phyloP scores from a whole-genome alignment of 1,140 invertebrate genomes.

The Pogonomyrmex barbatus region DNA sequence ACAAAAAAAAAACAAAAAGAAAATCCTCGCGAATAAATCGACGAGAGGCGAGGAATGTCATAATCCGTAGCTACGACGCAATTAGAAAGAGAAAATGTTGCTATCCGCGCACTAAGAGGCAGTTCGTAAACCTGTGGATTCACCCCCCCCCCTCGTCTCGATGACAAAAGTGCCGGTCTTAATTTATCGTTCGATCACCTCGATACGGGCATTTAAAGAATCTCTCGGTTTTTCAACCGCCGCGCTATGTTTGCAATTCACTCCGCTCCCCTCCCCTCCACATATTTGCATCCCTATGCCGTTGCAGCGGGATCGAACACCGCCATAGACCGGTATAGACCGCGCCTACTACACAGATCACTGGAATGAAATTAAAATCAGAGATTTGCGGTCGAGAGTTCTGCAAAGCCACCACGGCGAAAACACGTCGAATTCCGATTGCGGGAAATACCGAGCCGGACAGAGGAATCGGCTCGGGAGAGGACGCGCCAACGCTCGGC shows the following conservation, averaged over 20 bases:
- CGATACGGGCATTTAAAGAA: neutral
- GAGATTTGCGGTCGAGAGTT: conserved; percentile 61
- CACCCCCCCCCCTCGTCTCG: neutral
- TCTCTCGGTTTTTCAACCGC: conserved; percentile 13
- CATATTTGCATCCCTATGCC: neutral
- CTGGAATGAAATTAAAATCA: conserved; percentile 65
- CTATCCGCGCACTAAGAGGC: neutral
- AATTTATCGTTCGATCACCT: conserved; percentile 50
- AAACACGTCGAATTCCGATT: conserved; percentile 73
- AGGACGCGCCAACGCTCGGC: conserved; percentile 20
- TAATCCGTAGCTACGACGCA: neutral
- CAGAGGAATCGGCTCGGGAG: conserved; percentile 30
- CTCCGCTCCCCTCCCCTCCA: conserved; percentile 5
- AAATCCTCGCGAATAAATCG: neutral
- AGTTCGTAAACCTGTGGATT: neutral
- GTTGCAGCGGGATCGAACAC: neutral
- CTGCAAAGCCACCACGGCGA: conserved; percentile 61
- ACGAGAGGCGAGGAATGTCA: neutral
- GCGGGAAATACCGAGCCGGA: conserved; percentile 60
- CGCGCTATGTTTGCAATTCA: neutral
- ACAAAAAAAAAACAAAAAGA: too few relatives aligned
- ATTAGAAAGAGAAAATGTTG: neutral
- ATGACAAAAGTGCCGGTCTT: conserved; percentile 34
- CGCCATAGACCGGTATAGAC: neutral
- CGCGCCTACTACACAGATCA: conserved; percentile 31